These are phyloP conservation scores for Ascidia mentula DNA, from an alignment of 23 tunicate species.

Conservation along the genomic window DNA sequence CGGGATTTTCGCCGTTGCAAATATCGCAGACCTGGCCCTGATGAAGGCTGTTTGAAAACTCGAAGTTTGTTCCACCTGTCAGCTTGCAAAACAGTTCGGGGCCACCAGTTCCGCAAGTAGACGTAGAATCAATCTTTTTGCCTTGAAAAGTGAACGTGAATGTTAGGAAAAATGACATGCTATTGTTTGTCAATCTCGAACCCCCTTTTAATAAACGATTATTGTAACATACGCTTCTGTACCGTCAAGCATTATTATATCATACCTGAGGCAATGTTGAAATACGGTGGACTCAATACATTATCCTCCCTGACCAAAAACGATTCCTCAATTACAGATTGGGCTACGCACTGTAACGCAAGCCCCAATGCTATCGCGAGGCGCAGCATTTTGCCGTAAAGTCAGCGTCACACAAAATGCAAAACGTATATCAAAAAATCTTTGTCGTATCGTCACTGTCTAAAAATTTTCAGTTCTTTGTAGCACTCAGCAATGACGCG, in stretches of 20 bases:
- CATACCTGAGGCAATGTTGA: slow-evolving; percentile 92
- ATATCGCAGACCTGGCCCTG: slow-evolving; percentile 95
- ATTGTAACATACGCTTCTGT: not conserved
- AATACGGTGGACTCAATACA: slow-evolving; percentile 88
- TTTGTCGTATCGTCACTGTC: not conserved
- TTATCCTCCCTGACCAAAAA: slow-evolving; percentile 20
- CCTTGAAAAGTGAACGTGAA: too few species aligned
- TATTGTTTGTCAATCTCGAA: too few species aligned
- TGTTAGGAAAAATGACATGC: too few species aligned
- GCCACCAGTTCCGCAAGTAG: slow-evolving; percentile 82
- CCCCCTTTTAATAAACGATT: not conserved
- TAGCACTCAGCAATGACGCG: not conserved
- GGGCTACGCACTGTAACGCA: slow-evolving; percentile 21
- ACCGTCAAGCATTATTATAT: too few species aligned
- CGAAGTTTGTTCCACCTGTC: slow-evolving; percentile 94
- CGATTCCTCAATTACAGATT: not conserved
- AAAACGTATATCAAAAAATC: too few species aligned
- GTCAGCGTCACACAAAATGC: not conserved
- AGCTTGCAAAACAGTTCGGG: slow-evolving; percentile 93
- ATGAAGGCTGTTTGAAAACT: slow-evolving; percentile 53
- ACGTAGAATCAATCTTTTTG: slow-evolving; percentile 77
- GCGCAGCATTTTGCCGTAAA: slow-evolving; percentile 23
- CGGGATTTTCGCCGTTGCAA: slow-evolving; percentile 60
- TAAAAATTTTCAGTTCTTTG: not conserved
- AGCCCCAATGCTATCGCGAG: slow-evolving; percentile 30